Percentiles rank a stretch among this genome's conserved stretches.
phyloP scores from a whole-genome alignment of 23 tunicate genomes.

The Styela plicata region DNA sequence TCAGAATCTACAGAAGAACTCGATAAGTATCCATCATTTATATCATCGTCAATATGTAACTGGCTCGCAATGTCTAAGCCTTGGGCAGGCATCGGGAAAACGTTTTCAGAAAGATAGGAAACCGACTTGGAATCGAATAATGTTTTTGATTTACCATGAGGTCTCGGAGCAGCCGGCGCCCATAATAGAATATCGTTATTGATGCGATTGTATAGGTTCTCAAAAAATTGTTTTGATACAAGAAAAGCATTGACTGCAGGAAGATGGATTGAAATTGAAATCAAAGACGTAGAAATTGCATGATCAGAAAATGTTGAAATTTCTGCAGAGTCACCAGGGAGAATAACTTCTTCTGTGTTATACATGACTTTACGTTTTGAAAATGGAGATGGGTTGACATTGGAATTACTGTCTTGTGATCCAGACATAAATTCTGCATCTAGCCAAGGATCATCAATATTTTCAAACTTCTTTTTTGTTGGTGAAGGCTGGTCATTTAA shows the following conservation, averaged over 20 bases:
- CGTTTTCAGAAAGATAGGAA: neutral
- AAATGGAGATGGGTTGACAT: slow-evolving; percentile 45
- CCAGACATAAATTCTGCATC: neutral
- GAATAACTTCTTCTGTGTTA: slow-evolving; percentile 42
- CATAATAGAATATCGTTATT: slow-evolving; percentile 84
- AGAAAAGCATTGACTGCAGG: slow-evolving; percentile 42
- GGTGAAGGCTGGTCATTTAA: neutral
- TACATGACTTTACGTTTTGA: slow-evolving; percentile 48
- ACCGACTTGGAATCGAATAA: neutral
- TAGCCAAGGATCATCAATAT: neutral
- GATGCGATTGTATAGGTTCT: slow-evolving; percentile 82
- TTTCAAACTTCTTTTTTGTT: neutral
- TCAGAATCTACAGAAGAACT: neutral
- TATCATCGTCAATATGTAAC: slow-evolving; percentile 6
- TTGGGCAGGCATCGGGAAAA: neutral
- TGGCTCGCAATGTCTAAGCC: slow-evolving; percentile 51
- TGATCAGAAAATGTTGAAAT: slow-evolving; percentile 52
- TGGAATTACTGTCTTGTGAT: neutral
- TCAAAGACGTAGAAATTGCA: slow-evolving; percentile 33
- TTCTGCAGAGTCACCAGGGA: slow-evolving; percentile 64
- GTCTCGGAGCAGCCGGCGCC: slow-evolving; percentile 70
- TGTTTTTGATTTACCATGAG: neutral
- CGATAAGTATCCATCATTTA: neutral
- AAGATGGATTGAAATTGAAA: slow-evolving; percentile 37
- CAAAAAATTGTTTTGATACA: slow-evolving; percentile 70